These are phyloP conservation scores for Plectropomus leopardus DNA, from an alignment of 2,113 vertebrate genomes.

Conservation along the genomic window DNA sequence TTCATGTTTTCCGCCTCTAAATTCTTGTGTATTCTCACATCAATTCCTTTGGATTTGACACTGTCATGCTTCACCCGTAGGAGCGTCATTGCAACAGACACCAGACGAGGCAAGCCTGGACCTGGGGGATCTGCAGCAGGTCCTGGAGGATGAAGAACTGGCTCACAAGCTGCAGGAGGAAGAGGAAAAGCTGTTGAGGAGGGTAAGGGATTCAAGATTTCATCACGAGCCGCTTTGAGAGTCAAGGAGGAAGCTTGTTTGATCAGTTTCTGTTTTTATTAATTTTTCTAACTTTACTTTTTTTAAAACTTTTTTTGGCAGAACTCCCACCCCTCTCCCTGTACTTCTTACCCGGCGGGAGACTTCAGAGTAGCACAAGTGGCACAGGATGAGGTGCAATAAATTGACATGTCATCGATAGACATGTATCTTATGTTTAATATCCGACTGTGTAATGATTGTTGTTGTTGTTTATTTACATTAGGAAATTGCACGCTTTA, in stretches of 20 bases:
- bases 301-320: conserved; percentile 33
- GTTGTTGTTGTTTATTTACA: not conserved
- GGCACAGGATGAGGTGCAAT: conserved; percentile 84
- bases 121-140: conserved; percentile 78
- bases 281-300: not conserved
- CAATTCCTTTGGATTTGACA: not conserved
- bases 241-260: not conserved
- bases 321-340: conserved; percentile 50
- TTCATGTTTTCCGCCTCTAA: not conserved
- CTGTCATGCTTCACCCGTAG: conserved; percentile 24
- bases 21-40: not conserved
- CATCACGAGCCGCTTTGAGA: not conserved
- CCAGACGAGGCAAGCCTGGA: conserved; percentile 60
- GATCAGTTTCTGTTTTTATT: not conserved
- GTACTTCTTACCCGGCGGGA: conserved; percentile 51
- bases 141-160: conserved; percentile 83
- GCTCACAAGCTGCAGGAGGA: conserved; percentile 82
- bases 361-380: conserved; percentile 85
- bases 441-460: not conserved
- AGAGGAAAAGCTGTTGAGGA: conserved; percentile 65
- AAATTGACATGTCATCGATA: not conserved
- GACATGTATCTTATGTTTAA: not conserved
- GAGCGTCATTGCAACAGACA: conserved; percentile 15
- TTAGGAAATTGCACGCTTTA: conserved; percentile 88
- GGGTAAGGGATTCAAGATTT: conserved; percentile 36